phyloP scores from a whole-genome alignment of 2,797 vertebrate genomes.

The Ceryle rudis region DNA sequence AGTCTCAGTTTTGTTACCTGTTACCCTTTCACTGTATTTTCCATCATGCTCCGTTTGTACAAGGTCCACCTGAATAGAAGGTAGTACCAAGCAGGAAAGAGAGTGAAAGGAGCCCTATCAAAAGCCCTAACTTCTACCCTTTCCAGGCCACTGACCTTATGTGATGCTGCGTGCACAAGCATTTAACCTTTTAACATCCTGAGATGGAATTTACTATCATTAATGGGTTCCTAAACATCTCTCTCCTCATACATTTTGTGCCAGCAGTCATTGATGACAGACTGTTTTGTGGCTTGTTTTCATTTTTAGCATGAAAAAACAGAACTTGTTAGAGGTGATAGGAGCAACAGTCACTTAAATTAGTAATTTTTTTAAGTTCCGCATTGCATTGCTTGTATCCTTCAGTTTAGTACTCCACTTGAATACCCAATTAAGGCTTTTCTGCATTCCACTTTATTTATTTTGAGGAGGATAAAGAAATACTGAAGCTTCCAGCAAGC shows the following conservation, averaged over 20 bases:
- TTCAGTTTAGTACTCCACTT: background rate
- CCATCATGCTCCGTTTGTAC: background rate
- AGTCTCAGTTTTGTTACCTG: background rate
- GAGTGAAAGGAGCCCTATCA: background rate
- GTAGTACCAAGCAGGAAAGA: background rate
- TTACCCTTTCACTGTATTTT: background rate
- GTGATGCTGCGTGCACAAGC: rapidly evolving
- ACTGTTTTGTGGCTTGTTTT: background rate
- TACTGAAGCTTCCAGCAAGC: background rate
- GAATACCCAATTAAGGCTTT: background rate
- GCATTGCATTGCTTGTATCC: background rate
- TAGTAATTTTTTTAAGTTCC: background rate
- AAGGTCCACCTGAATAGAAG: background rate
- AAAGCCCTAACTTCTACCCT: background rate
- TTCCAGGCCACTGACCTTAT: background rate
- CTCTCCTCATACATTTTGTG: background rate
- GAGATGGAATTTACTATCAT: background rate
- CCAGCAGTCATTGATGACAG: background rate
- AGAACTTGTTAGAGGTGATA: background rate
- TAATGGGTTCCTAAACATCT: background rate
- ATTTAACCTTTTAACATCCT: background rate
- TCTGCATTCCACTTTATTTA: background rate
- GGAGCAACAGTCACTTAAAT: background rate
- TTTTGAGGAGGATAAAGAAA: background rate
- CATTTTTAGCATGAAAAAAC: constrained; percentile 47